A percentile compares a stretch with the other conserved stretches of the same genome.
Evolutionary conservation across 2,888 invertebrate species (phyloP).

Genomic region (Sesia apiformis): DNA sequence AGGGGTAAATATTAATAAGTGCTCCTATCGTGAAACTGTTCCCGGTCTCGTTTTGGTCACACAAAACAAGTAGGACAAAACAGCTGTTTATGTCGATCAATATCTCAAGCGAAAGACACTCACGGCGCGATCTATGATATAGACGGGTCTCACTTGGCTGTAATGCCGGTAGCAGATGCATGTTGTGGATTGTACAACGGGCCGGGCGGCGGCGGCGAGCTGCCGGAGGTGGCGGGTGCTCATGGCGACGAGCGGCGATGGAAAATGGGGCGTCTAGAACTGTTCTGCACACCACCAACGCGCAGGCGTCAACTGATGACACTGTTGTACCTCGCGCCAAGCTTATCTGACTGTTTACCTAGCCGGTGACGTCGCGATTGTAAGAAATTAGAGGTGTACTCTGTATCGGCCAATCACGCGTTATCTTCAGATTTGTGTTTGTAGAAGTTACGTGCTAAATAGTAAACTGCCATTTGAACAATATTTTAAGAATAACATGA

Average conservation of each 20-base stretch:
- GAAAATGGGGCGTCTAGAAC: constrained; percentile 13
- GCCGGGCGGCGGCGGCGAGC: constrained; percentile 29
- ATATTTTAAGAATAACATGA: too few relatives aligned
- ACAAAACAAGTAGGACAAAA: background rate
- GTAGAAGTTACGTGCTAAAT: background rate
- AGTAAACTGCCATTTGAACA: too few relatives aligned
- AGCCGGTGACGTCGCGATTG: constrained; percentile 31
- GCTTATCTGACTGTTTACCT: constrained; percentile 31
- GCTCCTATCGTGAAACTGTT: too few relatives aligned
- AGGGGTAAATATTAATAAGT: constrained; percentile 1
- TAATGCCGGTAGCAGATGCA: constrained; percentile 45
- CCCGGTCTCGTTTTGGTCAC: background rate
- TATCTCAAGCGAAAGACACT: constrained; percentile 39
- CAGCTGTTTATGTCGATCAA: constrained; percentile 6
- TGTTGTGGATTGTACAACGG: constrained; percentile 26
- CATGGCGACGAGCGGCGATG: constrained; percentile 30
- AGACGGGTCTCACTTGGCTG: constrained; percentile 66
- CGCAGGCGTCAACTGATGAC: constrained; percentile 40
- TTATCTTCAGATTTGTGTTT: background rate
- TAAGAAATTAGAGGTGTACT: constrained; percentile 17
- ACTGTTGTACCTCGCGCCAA: background rate
- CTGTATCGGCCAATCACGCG: background rate
- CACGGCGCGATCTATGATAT: constrained; percentile 55
- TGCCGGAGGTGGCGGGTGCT: constrained; percentile 54
- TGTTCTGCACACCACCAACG: constrained; percentile 23